phyloP scores from a whole-genome alignment of 2,797 vertebrate species.

The Lepus oiostolus region DNA sequence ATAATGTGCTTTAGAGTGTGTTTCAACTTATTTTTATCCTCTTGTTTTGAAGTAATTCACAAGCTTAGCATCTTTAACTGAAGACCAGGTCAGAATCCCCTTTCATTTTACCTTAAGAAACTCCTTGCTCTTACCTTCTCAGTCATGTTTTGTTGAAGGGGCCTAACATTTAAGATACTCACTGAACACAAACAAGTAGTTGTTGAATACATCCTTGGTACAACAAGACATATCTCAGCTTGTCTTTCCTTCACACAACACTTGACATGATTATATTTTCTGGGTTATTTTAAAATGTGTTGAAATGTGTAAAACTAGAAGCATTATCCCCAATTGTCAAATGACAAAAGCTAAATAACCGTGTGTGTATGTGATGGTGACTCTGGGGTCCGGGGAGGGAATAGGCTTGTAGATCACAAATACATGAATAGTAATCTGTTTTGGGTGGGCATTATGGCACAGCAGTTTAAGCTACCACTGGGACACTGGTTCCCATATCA shows the following conservation, averaged over 20 bases:
- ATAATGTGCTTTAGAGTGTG: neutral
- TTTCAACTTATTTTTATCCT: conserved; percentile 15
- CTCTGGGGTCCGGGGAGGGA: neutral
- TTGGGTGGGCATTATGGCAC: neutral
- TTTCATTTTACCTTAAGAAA: neutral
- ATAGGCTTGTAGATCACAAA: neutral
- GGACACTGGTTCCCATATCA: no score
- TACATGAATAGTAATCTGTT: conserved; percentile 29
- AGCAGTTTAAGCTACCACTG: no score
- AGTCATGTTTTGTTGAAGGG: neutral
- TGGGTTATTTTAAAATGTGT: neutral
- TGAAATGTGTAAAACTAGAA: conserved; percentile 10
- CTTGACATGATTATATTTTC: neutral
- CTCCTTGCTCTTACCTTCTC: neutral
- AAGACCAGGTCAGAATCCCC: neutral
- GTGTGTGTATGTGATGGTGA: neutral
- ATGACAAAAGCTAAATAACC: neutral
- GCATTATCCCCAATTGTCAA: neutral
- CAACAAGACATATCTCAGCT: neutral
- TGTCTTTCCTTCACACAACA: neutral
- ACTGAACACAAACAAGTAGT: neutral
- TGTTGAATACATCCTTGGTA: conserved; percentile 1
- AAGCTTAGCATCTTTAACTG: neutral
- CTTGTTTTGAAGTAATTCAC: conserved; percentile 33
- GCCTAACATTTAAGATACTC: neutral